Percentiles rank a stretch among this genome's conserved stretches.
These are phyloP conservation scores for Gymnocypris eckloni DNA, from an alignment of 2,797 vertebrate genomes.

Conservation along the genomic window DNA sequence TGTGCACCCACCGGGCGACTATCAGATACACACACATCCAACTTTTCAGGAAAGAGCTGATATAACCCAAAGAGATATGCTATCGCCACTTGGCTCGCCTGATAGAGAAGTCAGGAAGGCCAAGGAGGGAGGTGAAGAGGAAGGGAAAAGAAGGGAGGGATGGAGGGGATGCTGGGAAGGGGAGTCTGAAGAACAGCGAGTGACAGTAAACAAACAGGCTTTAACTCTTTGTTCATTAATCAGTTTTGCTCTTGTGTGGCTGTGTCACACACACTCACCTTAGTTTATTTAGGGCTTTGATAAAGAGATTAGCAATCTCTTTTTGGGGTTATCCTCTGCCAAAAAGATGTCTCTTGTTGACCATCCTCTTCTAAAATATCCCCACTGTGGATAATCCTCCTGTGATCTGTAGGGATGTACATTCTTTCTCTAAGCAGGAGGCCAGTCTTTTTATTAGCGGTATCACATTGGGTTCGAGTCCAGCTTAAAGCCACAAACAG, in stretches of 20 bases:
- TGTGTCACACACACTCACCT: conserved; percentile 49
- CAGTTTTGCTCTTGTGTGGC: conserved; percentile 62
- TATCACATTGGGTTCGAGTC: conserved; percentile 80
- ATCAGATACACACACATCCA: conserved; percentile 65
- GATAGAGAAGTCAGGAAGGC: conserved; percentile 38
- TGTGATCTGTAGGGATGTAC: conserved; percentile 52
- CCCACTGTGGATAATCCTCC: conserved; percentile 47
- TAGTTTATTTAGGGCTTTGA: conserved; percentile 83
- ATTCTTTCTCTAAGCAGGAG: conserved; percentile 50
- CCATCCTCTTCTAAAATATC: conserved; percentile 30
- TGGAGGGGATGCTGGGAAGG: conserved; percentile 32
- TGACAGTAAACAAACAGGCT: conserved; percentile 64
- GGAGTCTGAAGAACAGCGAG: conserved; percentile 48
- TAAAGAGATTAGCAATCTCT: conserved; percentile 79
- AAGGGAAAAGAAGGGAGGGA: conserved; percentile 45
- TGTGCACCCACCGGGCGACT: conserved; percentile 42
- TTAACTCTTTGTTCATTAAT: conserved; percentile 71
- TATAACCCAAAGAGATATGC: conserved; percentile 59
- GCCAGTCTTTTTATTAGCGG: conserved; percentile 74
- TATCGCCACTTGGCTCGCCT: conserved; percentile 58
- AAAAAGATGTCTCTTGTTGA: conserved; percentile 42
- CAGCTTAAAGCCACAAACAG: conserved; percentile 85
- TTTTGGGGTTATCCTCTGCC: conserved; percentile 67
- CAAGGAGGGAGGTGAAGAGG: conserved; percentile 7
- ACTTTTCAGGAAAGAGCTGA: conserved; percentile 65